Evolutionary conservation across 2,888 invertebrate species (phyloP).

Genomic region (Omphaloscelis lunosa): DNA sequence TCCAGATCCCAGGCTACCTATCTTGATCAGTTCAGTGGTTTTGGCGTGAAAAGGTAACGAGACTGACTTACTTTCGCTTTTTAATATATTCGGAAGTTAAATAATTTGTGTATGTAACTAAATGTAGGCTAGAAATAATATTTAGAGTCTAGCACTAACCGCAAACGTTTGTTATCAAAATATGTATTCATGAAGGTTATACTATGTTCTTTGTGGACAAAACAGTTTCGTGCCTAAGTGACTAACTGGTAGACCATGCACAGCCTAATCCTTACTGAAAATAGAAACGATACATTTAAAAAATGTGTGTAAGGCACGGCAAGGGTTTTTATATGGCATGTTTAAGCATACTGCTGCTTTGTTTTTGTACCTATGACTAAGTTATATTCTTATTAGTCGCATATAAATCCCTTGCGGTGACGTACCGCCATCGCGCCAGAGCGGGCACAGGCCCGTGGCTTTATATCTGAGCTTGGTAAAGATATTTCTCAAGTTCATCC

Average conservation of each 20-base stretch:
- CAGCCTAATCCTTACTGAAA: neutral
- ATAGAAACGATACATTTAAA: neutral
- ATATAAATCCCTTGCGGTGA: no score
- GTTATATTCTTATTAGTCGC: no score
- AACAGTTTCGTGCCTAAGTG: neutral
- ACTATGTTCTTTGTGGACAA: conserved; percentile 1
- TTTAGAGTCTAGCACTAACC: neutral
- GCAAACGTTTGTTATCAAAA: conserved; percentile 27
- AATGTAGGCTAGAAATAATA: neutral
- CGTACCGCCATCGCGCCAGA: no score
- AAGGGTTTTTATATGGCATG: no score
- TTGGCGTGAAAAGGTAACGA: neutral
- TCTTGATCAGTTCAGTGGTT: neutral
- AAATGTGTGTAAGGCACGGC: neutral
- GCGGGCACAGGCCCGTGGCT: no score
- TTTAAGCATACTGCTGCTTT: no score
- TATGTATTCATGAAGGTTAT: conserved; percentile 27
- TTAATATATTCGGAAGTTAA: neutral
- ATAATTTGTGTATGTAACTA: neutral
- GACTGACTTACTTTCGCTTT: neutral
- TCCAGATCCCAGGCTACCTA: neutral
- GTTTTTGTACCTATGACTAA: no score
- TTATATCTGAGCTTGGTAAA: neutral
- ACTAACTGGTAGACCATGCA: neutral
- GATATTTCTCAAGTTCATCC: neutral